Evolutionary conservation across 2,113 vertebrate species (phyloP), one percentile per base, ranked within the genome.

Genomic region (Serilophus lunatus): DNA sequence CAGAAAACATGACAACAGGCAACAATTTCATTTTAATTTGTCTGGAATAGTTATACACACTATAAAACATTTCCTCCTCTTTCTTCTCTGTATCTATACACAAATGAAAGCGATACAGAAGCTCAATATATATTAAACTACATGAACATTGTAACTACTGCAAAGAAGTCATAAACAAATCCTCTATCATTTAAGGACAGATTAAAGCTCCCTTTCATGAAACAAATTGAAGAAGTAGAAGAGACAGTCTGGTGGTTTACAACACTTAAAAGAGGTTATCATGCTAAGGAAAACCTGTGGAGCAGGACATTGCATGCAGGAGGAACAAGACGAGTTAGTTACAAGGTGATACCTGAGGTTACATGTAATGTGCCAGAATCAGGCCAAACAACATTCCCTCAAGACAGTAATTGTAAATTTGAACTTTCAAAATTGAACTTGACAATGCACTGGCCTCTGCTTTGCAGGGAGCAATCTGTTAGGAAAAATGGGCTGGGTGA

Each of bases 361-460:
- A 64, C 33, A 24, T 0, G 0, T 26, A 83, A 71, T 49, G 44
- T 12, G 20, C 14, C 61, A 64, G 36, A 82, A 80, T 87, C 31
- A 82, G 36, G 45, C 28, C 44, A 87, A 28, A 42, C 6, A 79
- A 61, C 28, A 65, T n/a, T 78, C 9, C 65, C 64, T 5, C 16
- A 59, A 60, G 53, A 82, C 4, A 14, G 6, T 44, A 56, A 78
- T 16, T 44, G 38, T 50, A 82, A 89, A 63, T 63, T 64, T 54
- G 50, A 86, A 76, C 74, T 69, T 91, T 85, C 25, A 72, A 47
- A 87, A 75, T 47, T 19, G 28, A 75, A 80, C 49, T 13, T 94
- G 82, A 64, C 88, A 82, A 49, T 15, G 49, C 28, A 23, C 31
- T 79, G 61, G 75, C 31, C 77, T 85, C 76, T 80, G 59, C 35